Evolutionary conservation across 2,797 vertebrate species (phyloP).

Genomic region (Florisuga fusca): DNA sequence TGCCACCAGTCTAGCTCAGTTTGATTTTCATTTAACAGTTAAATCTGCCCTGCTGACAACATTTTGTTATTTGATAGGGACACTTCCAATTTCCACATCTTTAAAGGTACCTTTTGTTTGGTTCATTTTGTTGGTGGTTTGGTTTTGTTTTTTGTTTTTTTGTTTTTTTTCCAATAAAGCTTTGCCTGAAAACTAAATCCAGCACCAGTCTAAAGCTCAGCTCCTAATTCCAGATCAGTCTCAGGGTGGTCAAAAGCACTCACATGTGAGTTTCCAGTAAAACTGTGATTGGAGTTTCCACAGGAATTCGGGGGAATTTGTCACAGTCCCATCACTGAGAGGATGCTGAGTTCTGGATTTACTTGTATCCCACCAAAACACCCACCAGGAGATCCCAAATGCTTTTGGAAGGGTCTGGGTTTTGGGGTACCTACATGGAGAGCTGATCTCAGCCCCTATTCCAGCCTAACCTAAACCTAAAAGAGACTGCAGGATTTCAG

Average conservation of each 20-base stretch:
- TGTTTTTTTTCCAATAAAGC: not conserved
- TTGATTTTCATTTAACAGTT: not conserved
- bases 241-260: not conserved
- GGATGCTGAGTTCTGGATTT: not conserved
- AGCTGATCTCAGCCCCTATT: not conserved
- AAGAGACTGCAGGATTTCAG: not conserved
- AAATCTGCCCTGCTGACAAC: not conserved
- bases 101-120: not conserved
- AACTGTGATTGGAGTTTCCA: not conserved
- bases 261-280: rapidly evolving
- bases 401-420: not conserved
- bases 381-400: not conserved
- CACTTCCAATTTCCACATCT: not conserved
- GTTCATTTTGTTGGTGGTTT: too few species aligned
- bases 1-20: not conserved
- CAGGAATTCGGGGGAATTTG: not conserved
- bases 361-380: not conserved
- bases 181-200: not conserved
- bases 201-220: not conserved
- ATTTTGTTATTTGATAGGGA: not conserved
- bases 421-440: not conserved
- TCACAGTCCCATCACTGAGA: rapidly evolving
- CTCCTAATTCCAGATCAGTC: not conserved
- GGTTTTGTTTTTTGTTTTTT: too few species aligned
- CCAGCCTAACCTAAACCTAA: not conserved